These are phyloP conservation scores for Buceros bicornis DNA, from an alignment of 2,797 vertebrate species.

Conservation along the genomic window DNA sequence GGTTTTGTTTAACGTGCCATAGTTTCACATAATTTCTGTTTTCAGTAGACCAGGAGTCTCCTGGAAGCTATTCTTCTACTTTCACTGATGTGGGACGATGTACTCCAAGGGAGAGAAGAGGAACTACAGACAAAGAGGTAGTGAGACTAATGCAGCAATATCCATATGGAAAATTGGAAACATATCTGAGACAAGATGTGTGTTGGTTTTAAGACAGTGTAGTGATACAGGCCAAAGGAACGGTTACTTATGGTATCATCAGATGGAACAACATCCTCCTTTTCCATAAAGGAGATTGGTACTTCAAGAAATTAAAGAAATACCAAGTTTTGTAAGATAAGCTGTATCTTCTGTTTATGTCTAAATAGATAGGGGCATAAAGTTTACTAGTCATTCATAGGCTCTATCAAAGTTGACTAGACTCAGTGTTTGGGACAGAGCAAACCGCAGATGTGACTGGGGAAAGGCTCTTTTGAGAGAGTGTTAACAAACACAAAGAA, in stretches of 20 bases:
- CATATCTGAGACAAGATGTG: not conserved
- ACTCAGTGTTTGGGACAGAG: not conserved
- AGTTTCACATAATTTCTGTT: constrained; percentile 68
- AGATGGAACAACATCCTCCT: not conserved
- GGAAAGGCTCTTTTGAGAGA: not conserved
- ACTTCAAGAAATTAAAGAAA: not conserved
- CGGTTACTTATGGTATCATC: not conserved
- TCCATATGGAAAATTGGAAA: not conserved
- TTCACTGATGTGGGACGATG: constrained; percentile 84
- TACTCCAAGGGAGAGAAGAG: constrained; percentile 88
- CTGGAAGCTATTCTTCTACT: constrained; percentile 87
- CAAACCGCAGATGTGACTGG: not conserved
- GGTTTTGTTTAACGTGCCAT: not conserved
- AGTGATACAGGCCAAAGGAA: not conserved
- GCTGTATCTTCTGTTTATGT: not conserved
- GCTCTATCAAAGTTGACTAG: not conserved
- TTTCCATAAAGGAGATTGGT: not conserved
- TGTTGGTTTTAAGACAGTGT: not conserved
- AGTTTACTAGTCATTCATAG: not conserved
- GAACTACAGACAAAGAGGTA: constrained; percentile 94
- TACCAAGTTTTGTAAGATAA: not conserved
- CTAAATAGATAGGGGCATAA: not conserved
- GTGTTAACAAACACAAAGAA: not conserved
- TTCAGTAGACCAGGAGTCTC: constrained; percentile 88
- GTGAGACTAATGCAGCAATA: not conserved